A percentile compares a stretch with the other conserved stretches of the same genome.
Conservation (phyloP, 2,797 vertebrate species). For the Furcifer pardalis region DNA sequence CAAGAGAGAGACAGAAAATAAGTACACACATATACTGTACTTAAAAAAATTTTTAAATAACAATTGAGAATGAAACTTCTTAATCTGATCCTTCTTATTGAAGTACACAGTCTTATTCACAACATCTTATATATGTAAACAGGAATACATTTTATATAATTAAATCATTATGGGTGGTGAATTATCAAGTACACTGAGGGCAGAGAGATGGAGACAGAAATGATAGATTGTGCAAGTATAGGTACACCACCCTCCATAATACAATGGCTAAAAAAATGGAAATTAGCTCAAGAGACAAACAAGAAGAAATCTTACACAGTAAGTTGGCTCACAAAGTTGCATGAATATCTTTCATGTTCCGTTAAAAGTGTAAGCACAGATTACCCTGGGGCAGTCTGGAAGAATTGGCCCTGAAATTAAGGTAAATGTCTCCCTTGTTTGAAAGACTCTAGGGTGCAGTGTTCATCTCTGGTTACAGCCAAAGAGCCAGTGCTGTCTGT, state of each 20-base stretch:
- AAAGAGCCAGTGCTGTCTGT: too few species aligned
- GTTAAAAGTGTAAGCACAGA: neutral
- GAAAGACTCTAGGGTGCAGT: too few species aligned
- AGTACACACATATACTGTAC: neutral
- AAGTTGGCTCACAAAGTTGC: too few species aligned
- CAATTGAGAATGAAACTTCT: neutral
- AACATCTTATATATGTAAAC: neutral
- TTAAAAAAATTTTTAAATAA: neutral
- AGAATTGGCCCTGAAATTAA: neutral
- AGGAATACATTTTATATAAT: constrained; percentile 28
- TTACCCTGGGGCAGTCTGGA: neutral
- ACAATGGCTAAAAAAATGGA: neutral
- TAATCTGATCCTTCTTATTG: too few species aligned
- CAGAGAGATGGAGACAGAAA: neutral
- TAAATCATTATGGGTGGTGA: constrained; percentile 8
- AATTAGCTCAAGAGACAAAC: neutral
- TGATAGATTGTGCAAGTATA: neutral
- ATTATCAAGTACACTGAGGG: constrained; percentile 5
- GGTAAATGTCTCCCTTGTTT: too few species aligned
- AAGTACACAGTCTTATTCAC: neutral
- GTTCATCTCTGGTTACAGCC: too few species aligned
- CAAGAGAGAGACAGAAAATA: neutral
- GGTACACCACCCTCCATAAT: neutral
- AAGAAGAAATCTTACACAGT: neutral
- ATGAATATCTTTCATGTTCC: neutral